A percentile compares a stretch with the other conserved stretches of the same genome.
These are phyloP conservation scores for Troides oblongomaculatus DNA, from an alignment of 2,888 invertebrate genomes.

Conservation along the genomic window DNA sequence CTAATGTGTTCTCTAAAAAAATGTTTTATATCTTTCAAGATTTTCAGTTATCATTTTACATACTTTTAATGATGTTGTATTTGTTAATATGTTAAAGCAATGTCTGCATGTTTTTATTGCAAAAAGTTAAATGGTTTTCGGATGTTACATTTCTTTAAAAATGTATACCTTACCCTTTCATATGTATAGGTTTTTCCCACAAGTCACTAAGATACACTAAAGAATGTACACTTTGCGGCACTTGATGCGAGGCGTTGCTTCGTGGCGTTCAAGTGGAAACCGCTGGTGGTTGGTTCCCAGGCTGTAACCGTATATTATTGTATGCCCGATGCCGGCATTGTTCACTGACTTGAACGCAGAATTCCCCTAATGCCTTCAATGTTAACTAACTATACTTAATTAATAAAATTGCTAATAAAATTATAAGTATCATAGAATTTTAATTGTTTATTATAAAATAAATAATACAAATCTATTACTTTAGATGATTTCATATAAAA, in stretches of 20 bases:
- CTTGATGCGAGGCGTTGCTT: slow-evolving; percentile 18
- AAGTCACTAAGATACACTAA: slow-evolving; percentile 19
- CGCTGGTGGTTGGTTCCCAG: slow-evolving; percentile 51
- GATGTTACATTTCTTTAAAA: too few relatives aligned
- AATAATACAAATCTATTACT: too few relatives aligned
- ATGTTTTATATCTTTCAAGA: too few relatives aligned
- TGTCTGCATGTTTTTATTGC: too few relatives aligned
- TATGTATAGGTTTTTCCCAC: slow-evolving; percentile 22
- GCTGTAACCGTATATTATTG: slow-evolving; percentile 59
- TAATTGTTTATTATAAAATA: too few relatives aligned
- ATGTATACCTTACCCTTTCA: neutral
- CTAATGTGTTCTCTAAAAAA: too few relatives aligned
- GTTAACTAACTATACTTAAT: slow-evolving; percentile 4
- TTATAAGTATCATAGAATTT: too few relatives aligned
- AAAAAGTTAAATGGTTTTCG: too few relatives aligned
- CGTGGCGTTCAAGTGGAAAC: slow-evolving; percentile 46
- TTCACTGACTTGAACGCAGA: slow-evolving; percentile 30
- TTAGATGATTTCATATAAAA: too few relatives aligned
- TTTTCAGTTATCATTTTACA: too few relatives aligned
- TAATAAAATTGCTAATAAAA: neutral
- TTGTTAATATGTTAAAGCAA: too few relatives aligned
- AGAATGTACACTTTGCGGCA: slow-evolving; percentile 27
- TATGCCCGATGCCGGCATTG: slow-evolving; percentile 37
- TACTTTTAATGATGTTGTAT: too few relatives aligned
- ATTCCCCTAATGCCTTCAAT: slow-evolving; percentile 15